phyloP scores from a whole-genome alignment of 2,113 vertebrate species.

The Sclerurus mexicanus region DNA sequence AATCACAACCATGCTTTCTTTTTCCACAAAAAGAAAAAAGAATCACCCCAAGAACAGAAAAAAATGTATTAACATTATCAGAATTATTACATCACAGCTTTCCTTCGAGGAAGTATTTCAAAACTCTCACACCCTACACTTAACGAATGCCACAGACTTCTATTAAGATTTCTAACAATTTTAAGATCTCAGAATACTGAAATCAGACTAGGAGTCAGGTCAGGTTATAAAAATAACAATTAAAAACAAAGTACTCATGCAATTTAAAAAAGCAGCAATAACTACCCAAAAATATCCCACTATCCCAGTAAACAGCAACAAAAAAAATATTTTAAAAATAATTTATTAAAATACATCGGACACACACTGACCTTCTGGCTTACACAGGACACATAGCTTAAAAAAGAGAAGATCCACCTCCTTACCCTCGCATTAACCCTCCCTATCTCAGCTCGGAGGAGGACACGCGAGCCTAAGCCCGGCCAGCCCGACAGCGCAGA shows the following conservation, averaged over 20 bases:
- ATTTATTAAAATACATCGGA: neutral
- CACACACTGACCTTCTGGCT: neutral
- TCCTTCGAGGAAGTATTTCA: neutral
- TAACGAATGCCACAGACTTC: neutral
- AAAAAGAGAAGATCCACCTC: neutral
- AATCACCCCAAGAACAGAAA: neutral
- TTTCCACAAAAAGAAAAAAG: neutral
- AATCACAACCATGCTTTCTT: neutral
- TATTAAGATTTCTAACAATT: neutral
- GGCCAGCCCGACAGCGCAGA: neutral
- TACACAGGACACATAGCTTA: neutral
- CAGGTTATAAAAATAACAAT: neutral
- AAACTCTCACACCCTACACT: neutral
- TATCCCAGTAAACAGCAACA: fast-evolving
- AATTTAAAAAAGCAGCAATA: neutral
- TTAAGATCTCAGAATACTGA: neutral
- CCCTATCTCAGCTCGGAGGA: neutral
- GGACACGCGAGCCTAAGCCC: neutral
- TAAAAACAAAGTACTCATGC: fast-evolving
- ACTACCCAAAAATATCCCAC: neutral
- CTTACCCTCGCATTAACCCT: neutral
- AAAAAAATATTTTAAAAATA: fast-evolving
- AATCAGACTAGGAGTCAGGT: neutral
- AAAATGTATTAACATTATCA: neutral
- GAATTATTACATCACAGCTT: neutral